A percentile compares a stretch with the other conserved stretches of the same genome.
These are phyloP conservation scores for Phasia obesa DNA, from an alignment of 2,888 invertebrate genomes.

Conservation along the genomic window DNA sequence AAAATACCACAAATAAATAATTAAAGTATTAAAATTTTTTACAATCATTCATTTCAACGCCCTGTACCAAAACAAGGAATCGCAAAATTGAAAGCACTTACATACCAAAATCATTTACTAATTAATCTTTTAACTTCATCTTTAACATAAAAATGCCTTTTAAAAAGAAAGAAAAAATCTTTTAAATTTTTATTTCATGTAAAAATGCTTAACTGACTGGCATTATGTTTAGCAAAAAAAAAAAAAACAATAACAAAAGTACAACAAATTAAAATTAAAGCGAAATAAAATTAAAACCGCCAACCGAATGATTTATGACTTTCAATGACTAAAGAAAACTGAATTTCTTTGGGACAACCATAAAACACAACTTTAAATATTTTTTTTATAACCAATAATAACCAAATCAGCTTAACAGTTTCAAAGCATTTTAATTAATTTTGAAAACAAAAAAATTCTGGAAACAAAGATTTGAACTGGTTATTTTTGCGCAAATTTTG, in stretches of 20 bases:
- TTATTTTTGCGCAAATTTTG: too few species aligned
- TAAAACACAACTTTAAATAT: constrained; percentile 25
- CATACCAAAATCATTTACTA: constrained; percentile 23
- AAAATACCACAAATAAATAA: not conserved
- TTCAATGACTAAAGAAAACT: constrained; percentile 45
- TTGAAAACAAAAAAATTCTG: too few species aligned
- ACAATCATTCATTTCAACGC: constrained; percentile 21
- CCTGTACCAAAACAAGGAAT: not conserved
- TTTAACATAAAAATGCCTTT: constrained; percentile 16
- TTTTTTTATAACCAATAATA: not conserved
- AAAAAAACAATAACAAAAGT: too few species aligned
- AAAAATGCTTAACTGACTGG: not conserved
- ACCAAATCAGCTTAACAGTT: not conserved
- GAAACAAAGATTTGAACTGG: too few species aligned
- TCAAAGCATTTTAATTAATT: too few species aligned
- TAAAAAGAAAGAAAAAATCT: not conserved
- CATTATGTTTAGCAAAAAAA: constrained; percentile 21
- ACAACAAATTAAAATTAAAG: constrained; percentile 56
- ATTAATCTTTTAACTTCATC: constrained; percentile 57
- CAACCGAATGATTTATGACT: constrained; percentile 62
- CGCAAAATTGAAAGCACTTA: constrained; percentile 11
- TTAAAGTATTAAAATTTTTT: not conserved
- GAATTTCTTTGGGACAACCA: constrained; percentile 7
- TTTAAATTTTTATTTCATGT: not conserved
- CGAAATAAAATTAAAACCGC: constrained; percentile 44